A percentile compares a stretch with the other conserved stretches of the same genome.
Evolutionary conservation across 2,888 invertebrate species (phyloP).

Genomic region (Diploptera punctata): DNA sequence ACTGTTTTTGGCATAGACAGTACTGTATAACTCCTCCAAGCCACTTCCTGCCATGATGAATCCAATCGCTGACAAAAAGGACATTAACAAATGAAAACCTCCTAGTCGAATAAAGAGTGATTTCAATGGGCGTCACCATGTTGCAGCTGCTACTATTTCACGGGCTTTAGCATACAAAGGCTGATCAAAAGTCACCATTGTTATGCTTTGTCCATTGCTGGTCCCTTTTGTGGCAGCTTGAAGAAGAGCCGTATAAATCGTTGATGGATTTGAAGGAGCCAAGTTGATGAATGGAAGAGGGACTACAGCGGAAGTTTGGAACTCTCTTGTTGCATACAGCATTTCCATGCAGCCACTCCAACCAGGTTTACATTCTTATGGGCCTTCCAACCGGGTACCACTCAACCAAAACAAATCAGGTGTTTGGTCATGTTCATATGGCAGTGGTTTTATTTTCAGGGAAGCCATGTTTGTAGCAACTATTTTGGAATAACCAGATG

Average conservation of each 20-base stretch:
- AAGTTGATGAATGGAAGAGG: slow-evolving; percentile 35
- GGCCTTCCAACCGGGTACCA: no score
- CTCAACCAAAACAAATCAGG: no score
- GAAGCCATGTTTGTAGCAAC: neutral
- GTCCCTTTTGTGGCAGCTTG: slow-evolving; percentile 14
- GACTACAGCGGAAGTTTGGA: slow-evolving; percentile 1
- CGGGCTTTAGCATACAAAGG: neutral
- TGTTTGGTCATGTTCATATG: no score
- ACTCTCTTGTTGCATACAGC: neutral
- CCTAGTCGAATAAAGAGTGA: no score
- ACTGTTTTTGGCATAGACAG: slow-evolving; percentile 10
- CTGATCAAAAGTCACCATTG: slow-evolving; percentile 9
- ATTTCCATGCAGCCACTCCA: slow-evolving; percentile 35
- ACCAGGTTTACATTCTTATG: no score
- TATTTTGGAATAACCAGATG: slow-evolving; percentile 1
- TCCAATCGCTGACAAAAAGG: neutral
- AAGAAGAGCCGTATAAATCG: slow-evolving; percentile 28
- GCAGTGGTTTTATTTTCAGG: neutral
- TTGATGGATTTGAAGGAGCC: neutral
- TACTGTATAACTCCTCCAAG: slow-evolving; percentile 9
- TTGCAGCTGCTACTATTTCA: slow-evolving; percentile 5
- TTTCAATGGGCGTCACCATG: no score
- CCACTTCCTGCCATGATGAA: slow-evolving; percentile 20
- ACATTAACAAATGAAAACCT: neutral
- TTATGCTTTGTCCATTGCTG: neutral